Conservation (phyloP, 2,113 vertebrate genomes). For the Aythya baeri region DNA sequence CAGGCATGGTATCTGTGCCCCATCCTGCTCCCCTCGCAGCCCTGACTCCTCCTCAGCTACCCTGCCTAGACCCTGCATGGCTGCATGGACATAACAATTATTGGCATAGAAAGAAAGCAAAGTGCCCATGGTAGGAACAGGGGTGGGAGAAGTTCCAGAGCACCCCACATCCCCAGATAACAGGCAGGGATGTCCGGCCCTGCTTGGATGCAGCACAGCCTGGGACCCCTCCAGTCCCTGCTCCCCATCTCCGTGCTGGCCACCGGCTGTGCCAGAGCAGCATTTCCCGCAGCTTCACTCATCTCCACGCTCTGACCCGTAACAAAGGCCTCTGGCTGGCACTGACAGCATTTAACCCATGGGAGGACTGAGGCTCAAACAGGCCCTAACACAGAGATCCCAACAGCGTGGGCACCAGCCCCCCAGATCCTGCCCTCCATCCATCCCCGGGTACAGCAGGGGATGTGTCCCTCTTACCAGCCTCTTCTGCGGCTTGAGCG, state of each 20-base stretch:
- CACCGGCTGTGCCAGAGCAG: accelerated
- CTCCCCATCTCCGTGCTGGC: background rate
- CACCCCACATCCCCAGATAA: accelerated
- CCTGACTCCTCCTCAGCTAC: background rate
- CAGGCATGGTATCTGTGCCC: background rate
- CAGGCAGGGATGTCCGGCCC: background rate
- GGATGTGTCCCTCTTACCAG: constrained; percentile 81
- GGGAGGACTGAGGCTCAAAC: background rate
- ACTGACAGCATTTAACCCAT: background rate
- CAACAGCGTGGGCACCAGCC: accelerated
- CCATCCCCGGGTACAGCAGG: accelerated
- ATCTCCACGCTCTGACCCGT: accelerated
- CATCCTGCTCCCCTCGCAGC: background rate
- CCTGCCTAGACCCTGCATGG: background rate
- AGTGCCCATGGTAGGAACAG: accelerated
- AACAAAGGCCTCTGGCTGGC: accelerated
- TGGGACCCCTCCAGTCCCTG: background rate
- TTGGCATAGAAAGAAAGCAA: background rate
- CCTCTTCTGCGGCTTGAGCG: constrained; percentile 93
- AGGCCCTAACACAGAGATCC: background rate
- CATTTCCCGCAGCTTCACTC: too few species aligned
- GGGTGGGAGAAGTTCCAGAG: background rate
- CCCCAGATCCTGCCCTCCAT: background rate
- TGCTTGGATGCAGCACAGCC: accelerated
- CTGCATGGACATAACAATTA: background rate